Evolutionary conservation across 1,140 invertebrate genomes (phyloP), one percentile per base, ranked within the genome.

Genomic region (Proales similis): DNA sequence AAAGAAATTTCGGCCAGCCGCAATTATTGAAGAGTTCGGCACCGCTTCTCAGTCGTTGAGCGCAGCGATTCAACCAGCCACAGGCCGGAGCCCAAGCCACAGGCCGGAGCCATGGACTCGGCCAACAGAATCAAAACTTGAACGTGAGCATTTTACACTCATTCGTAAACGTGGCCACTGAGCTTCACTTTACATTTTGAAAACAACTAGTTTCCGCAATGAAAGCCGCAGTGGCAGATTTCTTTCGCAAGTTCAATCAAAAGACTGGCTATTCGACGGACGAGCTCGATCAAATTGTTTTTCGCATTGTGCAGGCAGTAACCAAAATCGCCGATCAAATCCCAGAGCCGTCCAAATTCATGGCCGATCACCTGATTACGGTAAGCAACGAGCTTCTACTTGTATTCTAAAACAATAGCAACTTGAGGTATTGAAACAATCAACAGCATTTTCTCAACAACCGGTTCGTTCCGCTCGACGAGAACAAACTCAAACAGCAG

Each of bases 201-300:
- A n/a, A n/a, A n/a, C n/a, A n/a, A n/a, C n/a, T n/a, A n/a, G n/a
- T n/a, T n/a, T n/a, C n/a, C n/a, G n/a, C n/a, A n/a, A n/a, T n/a
- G 1, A 57, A 57, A 42, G 51, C 39, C 17, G 39, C 36, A 17
- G 19, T 57, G 36, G 51, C 51, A 7, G 51, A 57, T 42, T 57
- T 42, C 19, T 57, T 57, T 57, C 17, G 51, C 17, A 57, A 57
- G 45, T 57, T 57, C 45, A 57, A 57, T 42, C 45, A 42, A 14
- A 57, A 57, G 45, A 57, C 45, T 26, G 51, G 45, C 19, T 57
- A 42, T 26, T 42, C 51, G 22, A 42, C 45, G 7, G 51, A 57
- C 11, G 51, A 57, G 32, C 36, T 57, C 6, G 51, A 57, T 20
- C 24, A 9, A 26, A 11, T 57, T 17, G 45, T 57, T 30, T 36